Percentiles rank a stretch among this genome's conserved stretches.
Evolutionary conservation across 1,140 invertebrate genomes (phyloP).

Genomic region (Temnothorax curvispinosus): DNA sequence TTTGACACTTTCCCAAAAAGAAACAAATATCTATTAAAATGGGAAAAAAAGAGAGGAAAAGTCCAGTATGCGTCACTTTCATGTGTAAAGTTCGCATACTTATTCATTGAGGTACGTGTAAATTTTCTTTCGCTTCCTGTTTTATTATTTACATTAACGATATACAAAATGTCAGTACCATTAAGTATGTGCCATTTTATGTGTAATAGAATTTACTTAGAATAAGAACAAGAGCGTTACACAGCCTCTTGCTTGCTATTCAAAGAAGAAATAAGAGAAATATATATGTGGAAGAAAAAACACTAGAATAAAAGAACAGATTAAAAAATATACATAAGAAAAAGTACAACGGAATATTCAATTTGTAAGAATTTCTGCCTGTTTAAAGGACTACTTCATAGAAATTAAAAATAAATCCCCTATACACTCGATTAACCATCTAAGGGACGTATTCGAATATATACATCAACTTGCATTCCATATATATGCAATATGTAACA

Average conservation of each 20-base stretch:
- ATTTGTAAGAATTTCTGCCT: background rate
- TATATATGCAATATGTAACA: background rate
- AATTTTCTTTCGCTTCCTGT: background rate
- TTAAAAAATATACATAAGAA: background rate
- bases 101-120: background rate
- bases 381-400: background rate
- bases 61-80: background rate
- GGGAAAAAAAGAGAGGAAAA: background rate
- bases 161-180: slow-evolving; percentile 5
- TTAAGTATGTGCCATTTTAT: background rate
- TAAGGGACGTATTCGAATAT: background rate
- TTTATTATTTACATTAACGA: slow-evolving; percentile 5
- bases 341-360: background rate
- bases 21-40: background rate
- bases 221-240: background rate
- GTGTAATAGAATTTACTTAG: background rate
- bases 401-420: background rate
- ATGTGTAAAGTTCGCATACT: background rate
- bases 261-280: slow-evolving; percentile 1
- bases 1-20: background rate
- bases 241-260: background rate
- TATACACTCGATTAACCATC: background rate
- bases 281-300: no score
- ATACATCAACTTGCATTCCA: background rate
- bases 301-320: background rate